A percentile compares a stretch with the other conserved stretches of the same genome.
These are phyloP conservation scores for Drosophila gunungcola DNA, from an alignment of 1,140 invertebrate genomes.

Conservation along the genomic window DNA sequence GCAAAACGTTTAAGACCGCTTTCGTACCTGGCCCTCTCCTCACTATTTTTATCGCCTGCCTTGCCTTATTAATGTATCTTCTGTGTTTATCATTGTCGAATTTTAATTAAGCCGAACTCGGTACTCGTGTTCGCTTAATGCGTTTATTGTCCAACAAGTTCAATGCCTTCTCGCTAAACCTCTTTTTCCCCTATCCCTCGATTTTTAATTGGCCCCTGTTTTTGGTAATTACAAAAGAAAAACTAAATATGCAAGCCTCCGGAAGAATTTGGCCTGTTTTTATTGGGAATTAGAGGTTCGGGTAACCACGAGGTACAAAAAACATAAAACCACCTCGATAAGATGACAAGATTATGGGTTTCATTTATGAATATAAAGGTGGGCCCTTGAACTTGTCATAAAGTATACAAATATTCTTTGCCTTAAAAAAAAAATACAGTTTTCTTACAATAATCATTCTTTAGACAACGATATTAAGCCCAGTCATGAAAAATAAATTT, in stretches of 20 bases:
- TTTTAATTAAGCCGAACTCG: slow-evolving; percentile 69
- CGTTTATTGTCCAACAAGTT: slow-evolving; percentile 46
- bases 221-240: neutral
- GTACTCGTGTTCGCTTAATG: slow-evolving; percentile 51
- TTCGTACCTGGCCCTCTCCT: neutral
- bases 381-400: neutral
- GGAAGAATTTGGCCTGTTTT: neutral
- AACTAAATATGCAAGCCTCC: neutral
- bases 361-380: neutral
- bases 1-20: slow-evolving; percentile 45
- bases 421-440: too few species aligned
- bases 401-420: neutral
- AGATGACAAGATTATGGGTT: neutral
- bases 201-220: slow-evolving; percentile 13
- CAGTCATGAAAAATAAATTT: too few species aligned
- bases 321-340: neutral
- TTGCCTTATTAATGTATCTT: slow-evolving; percentile 74
- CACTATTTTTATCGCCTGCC: slow-evolving; percentile 60
- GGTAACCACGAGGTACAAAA: neutral
- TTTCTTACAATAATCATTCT: too few species aligned
- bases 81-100: slow-evolving; percentile 79
- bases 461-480: too few species aligned
- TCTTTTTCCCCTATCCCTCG: neutral
- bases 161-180: slow-evolving; percentile 29
- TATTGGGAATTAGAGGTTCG: neutral